Percentiles rank a stretch among this genome's conserved stretches.
These are phyloP conservation scores for Hypomesus transpacificus DNA, from an alignment of 2,113 vertebrate species.

Conservation along the genomic window DNA sequence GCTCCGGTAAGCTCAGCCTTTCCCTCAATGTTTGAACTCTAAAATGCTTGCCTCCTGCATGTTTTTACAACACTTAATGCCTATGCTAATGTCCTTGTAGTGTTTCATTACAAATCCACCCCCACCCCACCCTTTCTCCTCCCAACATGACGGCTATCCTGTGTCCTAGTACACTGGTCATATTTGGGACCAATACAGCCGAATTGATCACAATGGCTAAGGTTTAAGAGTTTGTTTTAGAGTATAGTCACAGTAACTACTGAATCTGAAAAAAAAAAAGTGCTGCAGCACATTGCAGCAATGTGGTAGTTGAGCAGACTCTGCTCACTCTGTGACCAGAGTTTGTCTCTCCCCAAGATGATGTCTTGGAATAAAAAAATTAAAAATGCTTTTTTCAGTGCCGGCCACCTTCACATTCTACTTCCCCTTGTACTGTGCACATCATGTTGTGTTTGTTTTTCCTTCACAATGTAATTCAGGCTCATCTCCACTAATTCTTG, in stretches of 20 bases:
- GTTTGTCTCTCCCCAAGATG: neutral
- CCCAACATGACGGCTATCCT: neutral
- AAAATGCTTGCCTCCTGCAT: constrained; percentile 26
- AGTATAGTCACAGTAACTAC: too few species aligned
- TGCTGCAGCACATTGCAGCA: neutral
- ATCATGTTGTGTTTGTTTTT: constrained; percentile 44
- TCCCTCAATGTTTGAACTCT: constrained; percentile 29
- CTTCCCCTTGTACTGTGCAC: constrained; percentile 10
- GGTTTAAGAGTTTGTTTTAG: too few species aligned
- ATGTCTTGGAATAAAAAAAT: constrained; percentile 9
- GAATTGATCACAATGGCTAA: too few species aligned
- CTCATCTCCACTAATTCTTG: constrained; percentile 48
- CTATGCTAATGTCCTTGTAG: neutral
- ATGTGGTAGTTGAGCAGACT: neutral
- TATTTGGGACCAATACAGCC: too few species aligned
- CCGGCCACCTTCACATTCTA: constrained; percentile 16
- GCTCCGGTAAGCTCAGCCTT: constrained; percentile 30
- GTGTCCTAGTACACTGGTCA: too few species aligned
- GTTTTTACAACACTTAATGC: constrained; percentile 15
- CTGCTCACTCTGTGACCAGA: neutral
- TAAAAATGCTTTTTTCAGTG: neutral
- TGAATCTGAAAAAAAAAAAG: neutral
- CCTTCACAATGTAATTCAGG: constrained; percentile 47
- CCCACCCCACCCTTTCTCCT: neutral
- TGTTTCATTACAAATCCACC: neutral